Evolutionary conservation across 2,113 vertebrate genomes (phyloP).

Genomic region (Motacilla alba): DNA sequence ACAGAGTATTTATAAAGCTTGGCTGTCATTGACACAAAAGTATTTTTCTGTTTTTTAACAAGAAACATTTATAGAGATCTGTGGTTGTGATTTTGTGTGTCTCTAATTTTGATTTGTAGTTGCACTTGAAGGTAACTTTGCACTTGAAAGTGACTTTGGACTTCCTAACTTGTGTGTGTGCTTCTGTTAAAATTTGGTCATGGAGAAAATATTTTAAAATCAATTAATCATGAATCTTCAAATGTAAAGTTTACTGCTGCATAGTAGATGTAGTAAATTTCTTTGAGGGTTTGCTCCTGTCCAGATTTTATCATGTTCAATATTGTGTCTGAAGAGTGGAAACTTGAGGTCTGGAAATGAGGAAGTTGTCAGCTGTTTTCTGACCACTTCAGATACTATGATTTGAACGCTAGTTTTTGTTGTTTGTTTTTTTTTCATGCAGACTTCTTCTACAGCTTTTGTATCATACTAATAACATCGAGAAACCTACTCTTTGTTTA

Average conservation of each 20-base stretch:
- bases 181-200: background rate
- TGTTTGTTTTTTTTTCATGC: background rate
- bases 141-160: background rate
- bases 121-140: background rate
- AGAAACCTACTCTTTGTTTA: background rate
- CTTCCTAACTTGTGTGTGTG: background rate
- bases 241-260: background rate
- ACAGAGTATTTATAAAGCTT: background rate
- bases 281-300: background rate
- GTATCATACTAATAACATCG: too few relatives aligned
- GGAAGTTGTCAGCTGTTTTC: background rate
- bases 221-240: background rate
- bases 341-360: background rate
- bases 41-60: background rate
- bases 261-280: background rate
- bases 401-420: accelerated
- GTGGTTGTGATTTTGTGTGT: background rate
- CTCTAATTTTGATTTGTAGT: background rate
- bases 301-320: accelerated
- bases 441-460: background rate
- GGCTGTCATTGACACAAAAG: background rate
- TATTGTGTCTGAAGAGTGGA: background rate
- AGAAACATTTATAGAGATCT: background rate
- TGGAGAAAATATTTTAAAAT: background rate
- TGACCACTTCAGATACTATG: background rate